Conservation (phyloP, 2,888 invertebrate species). For the Sericinus montela region DNA sequence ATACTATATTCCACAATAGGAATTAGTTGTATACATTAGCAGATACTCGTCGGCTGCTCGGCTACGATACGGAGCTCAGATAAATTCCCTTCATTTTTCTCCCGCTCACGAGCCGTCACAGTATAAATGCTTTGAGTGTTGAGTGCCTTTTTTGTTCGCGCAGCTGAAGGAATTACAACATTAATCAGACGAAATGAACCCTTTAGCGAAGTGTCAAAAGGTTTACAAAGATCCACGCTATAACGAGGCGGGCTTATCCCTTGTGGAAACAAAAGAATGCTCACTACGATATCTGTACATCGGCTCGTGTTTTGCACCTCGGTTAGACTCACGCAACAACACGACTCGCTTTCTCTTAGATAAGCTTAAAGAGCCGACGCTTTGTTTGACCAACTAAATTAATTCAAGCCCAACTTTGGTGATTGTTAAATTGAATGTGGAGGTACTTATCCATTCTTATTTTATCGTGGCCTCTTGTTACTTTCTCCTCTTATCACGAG, state of each 20-base stretch:
- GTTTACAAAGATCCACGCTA: slow-evolving; percentile 55
- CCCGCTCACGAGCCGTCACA: slow-evolving; percentile 53
- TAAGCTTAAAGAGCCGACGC: slow-evolving; percentile 50
- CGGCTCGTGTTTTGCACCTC: slow-evolving; percentile 41
- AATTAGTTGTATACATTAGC: slow-evolving; percentile 29
- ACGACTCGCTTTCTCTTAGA: slow-evolving; percentile 61
- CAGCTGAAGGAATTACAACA: slow-evolving; percentile 65
- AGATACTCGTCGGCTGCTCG: slow-evolving; percentile 40
- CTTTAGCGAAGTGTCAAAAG: slow-evolving; percentile 74
- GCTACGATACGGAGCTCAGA: slow-evolving; percentile 52
- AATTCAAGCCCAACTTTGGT: slow-evolving; percentile 52
- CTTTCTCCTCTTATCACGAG: slow-evolving; percentile 28
- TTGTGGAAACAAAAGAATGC: slow-evolving; percentile 66
- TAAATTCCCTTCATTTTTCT: slow-evolving; percentile 66
- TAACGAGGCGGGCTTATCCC: slow-evolving; percentile 55
- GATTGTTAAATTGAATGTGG: slow-evolving; percentile 65
- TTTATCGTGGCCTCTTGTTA: slow-evolving; percentile 34
- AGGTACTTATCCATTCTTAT: slow-evolving; percentile 47
- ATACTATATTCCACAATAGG: slow-evolving; percentile 22
- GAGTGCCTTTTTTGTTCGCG: slow-evolving; percentile 59
- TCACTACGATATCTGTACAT: slow-evolving; percentile 42
- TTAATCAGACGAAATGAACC: slow-evolving; percentile 72
- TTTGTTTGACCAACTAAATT: slow-evolving; percentile 65
- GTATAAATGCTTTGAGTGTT: slow-evolving; percentile 57
- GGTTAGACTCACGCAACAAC: slow-evolving; percentile 27